Evolutionary conservation across 2,888 invertebrate species (phyloP).

Genomic region (Catocala fraxini): DNA sequence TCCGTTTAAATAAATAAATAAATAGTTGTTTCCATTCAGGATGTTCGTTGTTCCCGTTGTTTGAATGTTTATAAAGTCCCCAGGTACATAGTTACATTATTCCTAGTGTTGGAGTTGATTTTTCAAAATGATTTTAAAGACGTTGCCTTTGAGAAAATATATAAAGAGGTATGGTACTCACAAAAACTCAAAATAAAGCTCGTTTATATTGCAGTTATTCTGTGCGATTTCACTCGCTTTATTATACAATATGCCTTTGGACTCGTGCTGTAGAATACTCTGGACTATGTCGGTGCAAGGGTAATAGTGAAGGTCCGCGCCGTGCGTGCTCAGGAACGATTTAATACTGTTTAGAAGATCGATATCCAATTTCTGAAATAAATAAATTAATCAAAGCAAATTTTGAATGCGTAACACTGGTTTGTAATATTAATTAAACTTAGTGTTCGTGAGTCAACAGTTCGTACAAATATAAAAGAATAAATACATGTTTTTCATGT

Average conservation of each 20-base stretch:
- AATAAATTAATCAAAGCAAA: conserved; percentile 1
- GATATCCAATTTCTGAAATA: conserved; percentile 75
- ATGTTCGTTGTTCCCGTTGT: no score
- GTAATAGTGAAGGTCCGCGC: conserved; percentile 89
- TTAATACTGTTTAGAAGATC: conserved; percentile 84
- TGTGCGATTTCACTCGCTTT: conserved; percentile 86
- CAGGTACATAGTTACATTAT: no score
- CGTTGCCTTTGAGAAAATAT: neutral
- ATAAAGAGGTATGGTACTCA: conserved; percentile 48
- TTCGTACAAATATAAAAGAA: no score
- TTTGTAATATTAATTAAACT: no score
- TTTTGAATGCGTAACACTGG: no score
- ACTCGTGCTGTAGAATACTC: conserved; percentile 90
- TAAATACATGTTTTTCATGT: no score
- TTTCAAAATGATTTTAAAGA: no score
- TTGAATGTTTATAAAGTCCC: no score
- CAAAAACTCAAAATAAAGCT: conserved; percentile 89
- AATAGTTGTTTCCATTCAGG: neutral
- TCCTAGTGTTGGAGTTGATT: no score
- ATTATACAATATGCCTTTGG: conserved; percentile 86
- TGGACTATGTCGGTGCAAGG: conserved; percentile 90
- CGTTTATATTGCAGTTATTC: conserved; percentile 74
- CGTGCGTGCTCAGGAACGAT: conserved; percentile 88
- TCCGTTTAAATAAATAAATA: no score
- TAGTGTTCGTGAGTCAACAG: no score